Percentiles rank a stretch among this genome's conserved stretches.
phyloP scores from a whole-genome alignment of 2,113 vertebrate species.

The Theristicus caerulescens region DNA sequence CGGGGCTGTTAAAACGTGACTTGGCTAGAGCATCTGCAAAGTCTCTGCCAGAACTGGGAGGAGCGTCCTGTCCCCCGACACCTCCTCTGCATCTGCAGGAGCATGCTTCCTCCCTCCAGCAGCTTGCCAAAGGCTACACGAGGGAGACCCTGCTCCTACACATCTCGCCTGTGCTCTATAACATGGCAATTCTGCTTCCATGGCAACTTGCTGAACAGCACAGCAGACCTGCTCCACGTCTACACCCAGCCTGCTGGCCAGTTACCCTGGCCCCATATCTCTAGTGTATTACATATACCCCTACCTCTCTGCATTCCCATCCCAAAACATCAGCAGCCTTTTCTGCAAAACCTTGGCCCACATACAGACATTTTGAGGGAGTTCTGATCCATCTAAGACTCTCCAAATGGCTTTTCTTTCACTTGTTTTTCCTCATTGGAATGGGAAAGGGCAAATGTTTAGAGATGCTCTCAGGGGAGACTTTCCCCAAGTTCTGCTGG shows the following conservation, averaged over 20 bases:
- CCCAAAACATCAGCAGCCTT: background rate
- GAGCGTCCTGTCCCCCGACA: background rate
- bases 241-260: background rate
- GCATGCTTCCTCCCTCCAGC: background rate
- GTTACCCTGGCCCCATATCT: background rate
- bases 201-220: background rate
- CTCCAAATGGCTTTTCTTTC: background rate
- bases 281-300: background rate
- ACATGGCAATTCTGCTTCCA: background rate
- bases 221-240: background rate
- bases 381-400: background rate
- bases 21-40: slow-evolving; percentile 45
- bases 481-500: background rate
- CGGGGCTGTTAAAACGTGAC: slow-evolving; percentile 28
- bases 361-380: background rate
- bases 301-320: background rate
- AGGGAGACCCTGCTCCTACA: background rate
- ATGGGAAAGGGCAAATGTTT: background rate
- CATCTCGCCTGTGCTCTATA: background rate
- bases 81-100: slow-evolving; percentile 33
- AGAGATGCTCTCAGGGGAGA: background rate
- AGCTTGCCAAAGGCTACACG: background rate
- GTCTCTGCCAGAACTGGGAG: slow-evolving; percentile 36
- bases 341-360: background rate
- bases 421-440: background rate